These are phyloP conservation scores for Myotis planiceps DNA, from an alignment of 2,797 vertebrate genomes.

Conservation along the genomic window DNA sequence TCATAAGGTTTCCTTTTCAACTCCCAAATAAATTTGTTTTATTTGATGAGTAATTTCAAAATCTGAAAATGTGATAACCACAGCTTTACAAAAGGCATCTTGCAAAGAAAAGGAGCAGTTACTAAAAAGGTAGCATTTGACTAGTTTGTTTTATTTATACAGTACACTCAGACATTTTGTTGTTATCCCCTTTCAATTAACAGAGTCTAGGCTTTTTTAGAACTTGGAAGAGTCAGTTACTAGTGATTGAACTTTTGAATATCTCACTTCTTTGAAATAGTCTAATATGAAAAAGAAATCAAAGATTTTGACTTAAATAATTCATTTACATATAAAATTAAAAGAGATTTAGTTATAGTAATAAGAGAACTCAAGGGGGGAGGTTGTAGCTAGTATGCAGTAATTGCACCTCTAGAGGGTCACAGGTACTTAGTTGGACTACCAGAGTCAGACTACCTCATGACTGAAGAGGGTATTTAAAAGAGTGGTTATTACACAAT, in stretches of 20 bases:
- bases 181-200: constrained; percentile 61
- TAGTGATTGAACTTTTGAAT: constrained; percentile 80
- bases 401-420: constrained; percentile 75
- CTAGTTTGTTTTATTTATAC: not conserved
- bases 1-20: not conserved
- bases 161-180: not conserved
- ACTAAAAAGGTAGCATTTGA: not conserved
- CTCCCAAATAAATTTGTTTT: not conserved
- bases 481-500: not conserved
- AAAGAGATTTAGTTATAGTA: constrained; percentile 78
- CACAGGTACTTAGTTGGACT: constrained; percentile 43
- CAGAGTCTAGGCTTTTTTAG: constrained; percentile 66
- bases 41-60: not conserved
- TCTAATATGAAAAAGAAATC: constrained; percentile 82
- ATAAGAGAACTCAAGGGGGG: not conserved
- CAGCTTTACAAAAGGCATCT: not conserved
- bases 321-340: constrained; percentile 83
- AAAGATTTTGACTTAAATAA: constrained; percentile 84
- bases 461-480: not conserved
- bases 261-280: constrained; percentile 81
- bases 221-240: constrained; percentile 75
- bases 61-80: not conserved
- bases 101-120: not conserved
- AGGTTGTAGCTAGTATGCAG: not conserved
- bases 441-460: not conserved